Evolutionary conservation across 2,888 invertebrate genomes (phyloP), one percentile per base, ranked within the genome.

Genomic region (Scaptodrosophila latifasciaeformis): DNA sequence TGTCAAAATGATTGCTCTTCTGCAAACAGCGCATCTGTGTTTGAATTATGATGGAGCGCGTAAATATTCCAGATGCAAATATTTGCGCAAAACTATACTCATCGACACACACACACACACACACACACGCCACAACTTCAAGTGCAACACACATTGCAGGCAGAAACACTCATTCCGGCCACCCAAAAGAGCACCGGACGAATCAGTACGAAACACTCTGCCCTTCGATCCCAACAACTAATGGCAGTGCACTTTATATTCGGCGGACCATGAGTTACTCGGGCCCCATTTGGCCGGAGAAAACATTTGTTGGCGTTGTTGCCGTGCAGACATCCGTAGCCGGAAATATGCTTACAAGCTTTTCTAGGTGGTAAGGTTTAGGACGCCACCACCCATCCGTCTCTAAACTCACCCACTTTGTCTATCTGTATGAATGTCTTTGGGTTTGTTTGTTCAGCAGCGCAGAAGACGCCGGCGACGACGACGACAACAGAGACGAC

Each of bases 1-100:
- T 84, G 83, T 79, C 81, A 78, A 84, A 84, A 84, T 83, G 84
- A 84, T 83, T 83, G 84, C 84, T 85, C 83, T 84, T 85, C 83
- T 81, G 76, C 79, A 85, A 84, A 85, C 82, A 84, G 70, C 68
- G 82, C 84, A 83, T 84, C 82, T 84, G 72, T 74, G 82, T 84
- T 85, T 85, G 83, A 84, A 82, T 84, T 84, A 84, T 85, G 82
- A 84, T 84, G 84, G 79, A 84, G 81, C 77, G 81, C 76, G 84
- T 82, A 84, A 84, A 84, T 84, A 85, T 85, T 85, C 82, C 80
- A 83, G 83, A 77, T 70, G 83, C 80, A 84, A 84, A 85, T 84
- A 84, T 84, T 85, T 84, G 77, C 81, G 67, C 72, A 82, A 80
- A 83, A 82, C 84, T 84, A 83, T 80, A 82, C 70, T 77, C 72